Evolutionary conservation across 2,113 vertebrate species (phyloP), one percentile per base, ranked within the genome.

Genomic region (Saccopteryx leptura): DNA sequence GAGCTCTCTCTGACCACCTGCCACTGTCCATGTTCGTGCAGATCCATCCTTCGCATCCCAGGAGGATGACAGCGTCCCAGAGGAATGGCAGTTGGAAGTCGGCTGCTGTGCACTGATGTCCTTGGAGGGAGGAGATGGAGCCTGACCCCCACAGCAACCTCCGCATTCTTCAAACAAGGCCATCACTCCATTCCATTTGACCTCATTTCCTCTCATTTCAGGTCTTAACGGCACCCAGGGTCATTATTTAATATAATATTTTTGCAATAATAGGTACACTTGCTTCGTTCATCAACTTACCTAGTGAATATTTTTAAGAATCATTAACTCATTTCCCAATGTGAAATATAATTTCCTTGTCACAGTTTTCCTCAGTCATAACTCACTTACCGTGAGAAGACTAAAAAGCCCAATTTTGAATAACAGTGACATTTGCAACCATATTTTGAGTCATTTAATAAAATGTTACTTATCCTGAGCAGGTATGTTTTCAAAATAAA

Each of bases 1-100:
- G 5, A 7, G 7, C 13, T 63, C 23, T 39, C 28, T 63, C 15
- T 26, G 15, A 4, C 31, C 11, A 52, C 0, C 10, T 0, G 0
- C 79, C 48, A 9, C 52, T 5, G 18, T 85, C 33, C 7, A 3
- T 61, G 24, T 1, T 11, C 4, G 18, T 31, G 24, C 19, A 1
- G 9, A 0, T 24, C 7, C 5, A 1, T 3, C 54, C 46, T 54
- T 46, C 0, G 12, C 13, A 18, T 50, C 39, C 74, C 19, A 3
- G 21, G 21, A 60, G 6, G 12, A 26, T 9, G 61, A 5, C 5
- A 19, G 7, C 7, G 21, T 23, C 26, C 9, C 68, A 26, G 4
- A 19, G 60, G 9, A 4, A 39, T 5, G 46, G 13, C 9, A 9
- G 13, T 24, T 65, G 56, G n/a, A 93, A 46, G 13, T 21, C 60